phyloP scores from a whole-genome alignment of 1,140 invertebrate genomes.

The Daktulosphaira vitifoliae region DNA sequence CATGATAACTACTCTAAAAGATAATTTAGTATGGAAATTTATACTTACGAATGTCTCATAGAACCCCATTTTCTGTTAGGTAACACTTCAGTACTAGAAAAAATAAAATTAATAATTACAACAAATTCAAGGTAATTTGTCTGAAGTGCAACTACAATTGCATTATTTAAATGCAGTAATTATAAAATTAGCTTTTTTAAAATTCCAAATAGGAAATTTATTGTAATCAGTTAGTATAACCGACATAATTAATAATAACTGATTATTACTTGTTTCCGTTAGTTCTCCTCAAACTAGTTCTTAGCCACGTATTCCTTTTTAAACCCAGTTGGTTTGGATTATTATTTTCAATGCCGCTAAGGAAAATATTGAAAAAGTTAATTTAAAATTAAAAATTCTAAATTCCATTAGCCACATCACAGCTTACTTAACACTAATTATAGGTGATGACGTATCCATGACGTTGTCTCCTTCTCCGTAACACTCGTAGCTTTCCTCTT shows the following conservation, averaged over 20 bases:
- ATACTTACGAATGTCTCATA: conserved; percentile 57
- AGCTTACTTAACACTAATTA: conserved; percentile 12
- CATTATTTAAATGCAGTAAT: too few species aligned
- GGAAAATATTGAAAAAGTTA: background rate
- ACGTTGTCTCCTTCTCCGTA: conserved; percentile 50
- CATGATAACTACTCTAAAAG: too few species aligned
- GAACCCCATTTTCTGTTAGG: conserved; percentile 65
- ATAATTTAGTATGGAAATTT: too few species aligned
- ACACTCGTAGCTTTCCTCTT: conserved; percentile 57
- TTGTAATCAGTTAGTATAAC: too few species aligned
- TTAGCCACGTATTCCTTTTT: conserved; percentile 57
- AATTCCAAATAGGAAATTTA: too few species aligned
- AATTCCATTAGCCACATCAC: too few species aligned
- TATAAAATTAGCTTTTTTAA: too few species aligned
- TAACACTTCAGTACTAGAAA: conserved; percentile 55
- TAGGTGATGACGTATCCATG: conserved; percentile 38
- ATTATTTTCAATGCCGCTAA: conserved; percentile 4
- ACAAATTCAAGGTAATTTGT: background rate
- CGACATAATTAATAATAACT: background rate
- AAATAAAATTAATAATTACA: conserved; percentile 39
- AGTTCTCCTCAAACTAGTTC: conserved; percentile 64
- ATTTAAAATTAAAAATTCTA: too few species aligned
- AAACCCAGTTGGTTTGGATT: conserved; percentile 33
- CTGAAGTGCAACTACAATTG: too few species aligned
- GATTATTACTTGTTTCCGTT: conserved; percentile 11